phyloP scores from a whole-genome alignment of 2,797 vertebrate species.

The Gymnodraco acuticeps region DNA sequence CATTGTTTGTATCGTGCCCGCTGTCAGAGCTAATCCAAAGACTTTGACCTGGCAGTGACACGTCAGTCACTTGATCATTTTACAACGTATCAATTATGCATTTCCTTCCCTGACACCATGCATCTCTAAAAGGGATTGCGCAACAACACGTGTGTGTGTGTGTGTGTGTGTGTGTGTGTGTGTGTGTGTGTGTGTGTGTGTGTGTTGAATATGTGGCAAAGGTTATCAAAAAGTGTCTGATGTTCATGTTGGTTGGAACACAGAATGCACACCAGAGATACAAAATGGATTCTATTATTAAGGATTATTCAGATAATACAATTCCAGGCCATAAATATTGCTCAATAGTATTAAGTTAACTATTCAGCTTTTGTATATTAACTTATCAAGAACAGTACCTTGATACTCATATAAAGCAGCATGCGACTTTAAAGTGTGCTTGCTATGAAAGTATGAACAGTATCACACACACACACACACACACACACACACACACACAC shows the following conservation, averaged over 20 bases:
- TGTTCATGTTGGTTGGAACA: not conserved
- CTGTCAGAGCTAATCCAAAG: conserved; percentile 6
- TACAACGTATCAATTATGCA: conserved; percentile 55
- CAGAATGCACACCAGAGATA: not conserved
- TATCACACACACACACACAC: too few relatives aligned
- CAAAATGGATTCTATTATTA: not conserved
- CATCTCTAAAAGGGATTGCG: conserved; percentile 6
- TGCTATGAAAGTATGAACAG: too few relatives aligned
- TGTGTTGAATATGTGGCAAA: not conserved
- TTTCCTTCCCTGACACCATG: conserved; percentile 22
- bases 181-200: too few relatives aligned
- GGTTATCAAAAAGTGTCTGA: not conserved
- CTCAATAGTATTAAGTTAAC: too few relatives aligned
- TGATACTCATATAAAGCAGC: too few relatives aligned
- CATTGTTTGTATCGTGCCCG: not conserved
- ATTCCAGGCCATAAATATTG: too few relatives aligned
- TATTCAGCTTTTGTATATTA: too few relatives aligned
- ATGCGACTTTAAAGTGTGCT: too few relatives aligned
- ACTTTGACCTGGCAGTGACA: conserved; percentile 33
- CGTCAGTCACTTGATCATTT: conserved; percentile 45
- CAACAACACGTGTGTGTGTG: not conserved
- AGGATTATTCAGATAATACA: too few relatives aligned
- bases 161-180: too few relatives aligned
- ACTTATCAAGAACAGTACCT: too few relatives aligned
- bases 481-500: too few relatives aligned